Evolutionary conservation across 2,888 invertebrate genomes (phyloP), one percentile per base, ranked within the genome.

Genomic region (Pherbina coryleti): DNA sequence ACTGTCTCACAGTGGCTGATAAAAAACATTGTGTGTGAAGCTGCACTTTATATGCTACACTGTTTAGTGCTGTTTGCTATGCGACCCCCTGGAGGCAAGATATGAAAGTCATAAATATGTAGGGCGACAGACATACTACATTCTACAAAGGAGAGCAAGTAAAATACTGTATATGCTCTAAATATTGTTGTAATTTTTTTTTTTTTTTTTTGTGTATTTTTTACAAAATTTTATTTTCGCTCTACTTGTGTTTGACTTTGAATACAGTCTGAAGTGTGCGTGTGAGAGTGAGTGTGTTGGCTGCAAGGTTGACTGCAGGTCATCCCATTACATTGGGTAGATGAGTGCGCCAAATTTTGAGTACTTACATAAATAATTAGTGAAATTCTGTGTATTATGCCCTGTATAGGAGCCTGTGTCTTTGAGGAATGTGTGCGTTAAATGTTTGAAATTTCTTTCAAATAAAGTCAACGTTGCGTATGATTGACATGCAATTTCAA

Each of bases 1-100:
- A 49, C 77, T 77, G 62, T 70, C 70, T 51, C 51, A n/a, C 51
- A 51, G 22, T 17, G 69, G 60, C 60, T 28, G 60, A 60, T 60
- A 60, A 60, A 60, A 28, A 60, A 60, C 17, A 19, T 34, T 31
- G 34, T 62, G 60, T 60, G n/a, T 62, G 25, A n/a, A 31, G 34
- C 31, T 66, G 34, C 34, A 31, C 31, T 64, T 28, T 66, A n/a
- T 5, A 19, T 55, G 19, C 8, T 22, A 55, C 55, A 19, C 37
- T 1, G 31, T 66, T 19, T n/a, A 31, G 64, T 34, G 64, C 64
- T 66, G 9, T 34, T 28, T 31, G 25, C 9, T n/a, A 66, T 66
- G 64, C 34, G 37, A n/a, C 17, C 64, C 64, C 64, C 31, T 14
- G 19, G 64, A 31, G 64, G 11, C 22, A 55, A 66, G 31, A 62